phyloP scores from a whole-genome alignment of 1,140 invertebrate genomes.

The Vanessa tameamea region DNA sequence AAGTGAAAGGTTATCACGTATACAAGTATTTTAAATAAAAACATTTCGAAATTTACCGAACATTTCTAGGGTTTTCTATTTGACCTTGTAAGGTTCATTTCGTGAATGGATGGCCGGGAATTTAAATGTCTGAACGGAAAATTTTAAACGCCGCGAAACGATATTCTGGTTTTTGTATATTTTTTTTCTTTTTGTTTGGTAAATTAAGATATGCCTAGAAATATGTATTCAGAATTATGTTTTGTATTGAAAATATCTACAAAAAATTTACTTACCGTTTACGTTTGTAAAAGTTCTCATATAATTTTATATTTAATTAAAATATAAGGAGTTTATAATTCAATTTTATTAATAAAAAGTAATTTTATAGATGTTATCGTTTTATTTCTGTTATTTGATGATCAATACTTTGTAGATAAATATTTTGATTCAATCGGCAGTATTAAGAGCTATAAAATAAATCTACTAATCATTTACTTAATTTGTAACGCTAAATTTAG shows the following conservation, averaged over 20 bases:
- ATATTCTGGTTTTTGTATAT: background rate
- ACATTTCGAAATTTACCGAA: background rate
- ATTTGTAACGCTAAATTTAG: too few relatives aligned
- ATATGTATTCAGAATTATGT: background rate
- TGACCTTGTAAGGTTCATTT: background rate
- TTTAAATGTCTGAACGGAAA: slow-evolving; percentile 1
- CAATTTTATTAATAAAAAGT: too few relatives aligned
- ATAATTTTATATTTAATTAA: too few relatives aligned
- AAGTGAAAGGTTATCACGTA: background rate
- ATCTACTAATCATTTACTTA: too few relatives aligned
- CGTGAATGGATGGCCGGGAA: background rate
- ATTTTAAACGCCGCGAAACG: background rate
- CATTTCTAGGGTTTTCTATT: slow-evolving; percentile 6
- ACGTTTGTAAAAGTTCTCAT: too few relatives aligned
- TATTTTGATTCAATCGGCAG: too few relatives aligned
- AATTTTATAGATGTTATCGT: too few relatives aligned
- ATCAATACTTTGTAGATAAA: too few relatives aligned
- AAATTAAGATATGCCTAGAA: background rate
- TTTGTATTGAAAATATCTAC: background rate
- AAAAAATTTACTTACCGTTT: background rate
- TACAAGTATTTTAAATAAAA: background rate
- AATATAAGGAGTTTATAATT: too few relatives aligned
- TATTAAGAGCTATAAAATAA: too few relatives aligned
- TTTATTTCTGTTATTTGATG: too few relatives aligned
- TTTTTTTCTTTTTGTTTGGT: background rate